These are phyloP conservation scores for Sylvilagus bachmani DNA, from an alignment of 2,113 vertebrate species.

Conservation along the genomic window DNA sequence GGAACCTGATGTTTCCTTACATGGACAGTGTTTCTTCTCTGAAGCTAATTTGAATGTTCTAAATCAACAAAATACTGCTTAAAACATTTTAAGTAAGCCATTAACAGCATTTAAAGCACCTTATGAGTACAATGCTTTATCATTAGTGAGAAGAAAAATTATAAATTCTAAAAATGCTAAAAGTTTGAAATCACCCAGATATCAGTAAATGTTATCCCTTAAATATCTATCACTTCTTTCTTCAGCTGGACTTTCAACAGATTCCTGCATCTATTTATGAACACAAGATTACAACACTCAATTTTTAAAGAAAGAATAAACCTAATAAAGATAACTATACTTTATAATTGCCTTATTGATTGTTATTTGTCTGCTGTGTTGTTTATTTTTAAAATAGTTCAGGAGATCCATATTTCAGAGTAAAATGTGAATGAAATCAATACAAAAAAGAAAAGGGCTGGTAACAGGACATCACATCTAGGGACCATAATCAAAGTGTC, in stretches of 20 bases:
- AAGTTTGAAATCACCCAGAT: neutral
- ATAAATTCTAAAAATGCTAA: slow-evolving; percentile 7
- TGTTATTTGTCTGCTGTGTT: neutral
- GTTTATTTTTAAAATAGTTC: slow-evolving; percentile 42
- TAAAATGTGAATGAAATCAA: slow-evolving; percentile 30
- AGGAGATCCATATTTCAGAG: neutral
- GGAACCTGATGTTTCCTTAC: neutral
- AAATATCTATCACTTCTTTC: neutral
- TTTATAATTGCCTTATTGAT: neutral
- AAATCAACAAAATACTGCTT: neutral
- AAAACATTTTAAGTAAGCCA: slow-evolving; percentile 25
- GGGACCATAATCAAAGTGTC: neutral
- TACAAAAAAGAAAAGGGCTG: neutral
- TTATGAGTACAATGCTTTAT: neutral
- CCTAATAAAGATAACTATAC: neutral
- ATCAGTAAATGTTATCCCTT: neutral
- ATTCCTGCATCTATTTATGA: neutral
- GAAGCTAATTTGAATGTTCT: slow-evolving; percentile 17
- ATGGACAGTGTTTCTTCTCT: neutral
- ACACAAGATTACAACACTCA: neutral
- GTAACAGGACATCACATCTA: neutral
- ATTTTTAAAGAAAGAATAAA: slow-evolving; percentile 1
- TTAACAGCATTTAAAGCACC: slow-evolving; percentile 17
- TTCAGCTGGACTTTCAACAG: neutral
- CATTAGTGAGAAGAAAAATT: slow-evolving; percentile 6